Percentiles rank a stretch among this genome's conserved stretches.
These are phyloP conservation scores for Cylloceria caligata DNA, from an alignment of 2,888 invertebrate species.

Conservation along the genomic window DNA sequence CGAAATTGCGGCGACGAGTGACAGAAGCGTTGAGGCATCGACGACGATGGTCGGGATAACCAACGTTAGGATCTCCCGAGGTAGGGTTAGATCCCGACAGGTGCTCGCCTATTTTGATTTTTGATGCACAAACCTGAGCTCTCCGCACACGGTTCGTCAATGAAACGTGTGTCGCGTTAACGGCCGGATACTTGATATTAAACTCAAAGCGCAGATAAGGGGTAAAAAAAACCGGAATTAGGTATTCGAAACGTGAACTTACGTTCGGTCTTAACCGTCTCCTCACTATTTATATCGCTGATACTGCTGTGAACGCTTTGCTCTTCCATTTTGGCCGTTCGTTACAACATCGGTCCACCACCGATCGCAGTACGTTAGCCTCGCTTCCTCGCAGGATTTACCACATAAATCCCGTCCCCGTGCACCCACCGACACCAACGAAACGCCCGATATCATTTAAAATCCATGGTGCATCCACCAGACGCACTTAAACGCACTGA, in stretches of 20 bases:
- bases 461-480: constrained; percentile 73
- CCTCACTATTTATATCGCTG: constrained; percentile 85
- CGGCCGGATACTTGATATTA: background rate
- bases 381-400: constrained; percentile 42
- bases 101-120: constrained; percentile 67
- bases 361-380: constrained; percentile 54
- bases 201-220: constrained; percentile 17
- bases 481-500: constrained; percentile 68
- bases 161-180: constrained; percentile 5
- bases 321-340: constrained; percentile 84
- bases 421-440: constrained; percentile 63
- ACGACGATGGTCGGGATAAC: background rate
- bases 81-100: constrained; percentile 74
- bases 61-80: constrained; percentile 40
- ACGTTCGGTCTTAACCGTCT: constrained; percentile 81
- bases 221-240: constrained; percentile 59
- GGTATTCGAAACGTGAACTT: constrained; percentile 69
- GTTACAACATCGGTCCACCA: constrained; percentile 79
- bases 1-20: constrained; percentile 19
- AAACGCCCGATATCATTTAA: constrained; percentile 75
- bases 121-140: constrained; percentile 14
- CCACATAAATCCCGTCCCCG: constrained; percentile 55
- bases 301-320: constrained; percentile 83
- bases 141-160: background rate
- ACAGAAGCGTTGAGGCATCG: constrained; percentile 7